A percentile compares a stretch with the other conserved stretches of the same genome.
Evolutionary conservation across 2,113 vertebrate species (phyloP).

Genomic region (Rhinolophus ferrumequinum): DNA sequence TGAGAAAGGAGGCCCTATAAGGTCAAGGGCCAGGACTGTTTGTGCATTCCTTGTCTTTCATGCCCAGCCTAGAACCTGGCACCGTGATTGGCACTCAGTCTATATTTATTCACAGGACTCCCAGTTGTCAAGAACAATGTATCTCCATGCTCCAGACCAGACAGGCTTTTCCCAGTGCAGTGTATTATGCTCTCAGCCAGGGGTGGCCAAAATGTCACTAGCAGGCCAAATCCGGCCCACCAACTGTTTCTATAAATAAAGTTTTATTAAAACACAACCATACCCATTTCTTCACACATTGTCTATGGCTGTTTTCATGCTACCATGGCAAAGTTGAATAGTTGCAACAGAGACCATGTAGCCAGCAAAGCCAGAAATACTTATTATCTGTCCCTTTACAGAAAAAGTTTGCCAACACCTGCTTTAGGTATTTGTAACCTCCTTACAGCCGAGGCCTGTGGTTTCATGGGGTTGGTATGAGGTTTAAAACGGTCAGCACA

Average conservation of each 20-base stretch:
- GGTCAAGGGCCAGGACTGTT: background rate
- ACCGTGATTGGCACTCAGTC: rapidly evolving
- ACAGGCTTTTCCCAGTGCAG: background rate
- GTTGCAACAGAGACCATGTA: background rate
- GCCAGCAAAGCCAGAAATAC: background rate
- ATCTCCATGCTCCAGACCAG: background rate
- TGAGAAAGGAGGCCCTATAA: background rate
- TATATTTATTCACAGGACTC: background rate
- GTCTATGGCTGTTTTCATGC: background rate
- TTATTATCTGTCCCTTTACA: background rate
- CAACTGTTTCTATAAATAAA: background rate
- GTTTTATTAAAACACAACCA: slow-evolving; percentile 28
- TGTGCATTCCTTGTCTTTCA: background rate
- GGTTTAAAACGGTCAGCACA: background rate
- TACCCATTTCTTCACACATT: background rate
- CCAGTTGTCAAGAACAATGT: background rate
- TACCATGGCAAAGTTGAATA: background rate
- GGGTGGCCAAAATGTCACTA: background rate
- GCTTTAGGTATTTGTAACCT: background rate
- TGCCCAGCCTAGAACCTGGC: background rate
- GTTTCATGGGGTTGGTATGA: background rate
- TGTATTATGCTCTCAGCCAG: background rate
- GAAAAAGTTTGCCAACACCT: background rate
- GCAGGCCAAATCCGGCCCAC: background rate
- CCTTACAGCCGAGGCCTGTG: background rate